Evolutionary conservation across 2,888 invertebrate genomes (phyloP).

Genomic region (Diarsia mendica): DNA sequence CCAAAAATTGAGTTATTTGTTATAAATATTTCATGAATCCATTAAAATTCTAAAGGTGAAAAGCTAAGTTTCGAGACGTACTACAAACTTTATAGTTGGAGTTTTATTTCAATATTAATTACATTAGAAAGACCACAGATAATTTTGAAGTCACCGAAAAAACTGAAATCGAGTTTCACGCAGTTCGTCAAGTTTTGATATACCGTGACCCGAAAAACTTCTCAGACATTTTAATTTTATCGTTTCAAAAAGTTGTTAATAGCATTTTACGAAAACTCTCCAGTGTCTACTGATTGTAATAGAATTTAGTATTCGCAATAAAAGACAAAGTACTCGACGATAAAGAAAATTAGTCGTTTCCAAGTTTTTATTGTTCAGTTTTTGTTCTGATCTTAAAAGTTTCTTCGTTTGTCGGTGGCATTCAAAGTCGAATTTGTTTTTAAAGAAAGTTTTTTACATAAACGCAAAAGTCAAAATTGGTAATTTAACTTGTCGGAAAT

Average conservation of each 20-base stretch:
- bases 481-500: neutral
- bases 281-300: constrained; percentile 66
- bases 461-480: neutral
- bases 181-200: constrained; percentile 47
- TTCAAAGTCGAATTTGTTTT: constrained; percentile 30
- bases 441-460: neutral
- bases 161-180: constrained; percentile 47
- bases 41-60: constrained; percentile 25
- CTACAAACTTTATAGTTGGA: constrained; percentile 27
- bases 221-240: constrained; percentile 66
- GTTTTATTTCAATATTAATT: constrained; percentile 54
- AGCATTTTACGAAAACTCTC: constrained; percentile 57
- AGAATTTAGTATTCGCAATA: constrained; percentile 66
- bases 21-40: constrained; percentile 26
- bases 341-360: constrained; percentile 64
- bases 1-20: neutral
- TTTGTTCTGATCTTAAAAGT: constrained; percentile 56
- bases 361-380: constrained; percentile 58
- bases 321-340: constrained; percentile 62
- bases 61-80: constrained; percentile 34
- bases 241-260: constrained; percentile 64
- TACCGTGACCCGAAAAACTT: constrained; percentile 60
- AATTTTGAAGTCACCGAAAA: constrained; percentile 47
- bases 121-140: constrained; percentile 44
- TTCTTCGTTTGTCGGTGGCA: constrained; percentile 33